Base-by-base conservation (phyloP, 2,888 invertebrate genomes). In the Leptopilina drosophilae region DNA sequence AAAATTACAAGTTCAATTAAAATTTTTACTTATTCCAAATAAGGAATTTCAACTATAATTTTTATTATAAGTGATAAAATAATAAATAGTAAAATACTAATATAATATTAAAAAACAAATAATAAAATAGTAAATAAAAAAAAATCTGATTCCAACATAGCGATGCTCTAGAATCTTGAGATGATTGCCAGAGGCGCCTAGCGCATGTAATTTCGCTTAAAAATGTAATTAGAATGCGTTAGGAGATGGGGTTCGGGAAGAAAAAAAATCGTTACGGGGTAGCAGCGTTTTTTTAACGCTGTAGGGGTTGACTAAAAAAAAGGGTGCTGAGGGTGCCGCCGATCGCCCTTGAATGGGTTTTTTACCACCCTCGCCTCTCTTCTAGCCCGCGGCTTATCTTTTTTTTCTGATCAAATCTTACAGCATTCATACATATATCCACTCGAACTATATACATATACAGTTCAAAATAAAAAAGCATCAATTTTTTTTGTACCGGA, bases 181-280 rank as follows among this genome's bases (percentile, higher is more conserved):
- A 20, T 76, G 67, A 79, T 78, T 83, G 80, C 76, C 84, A 84
- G 83, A 84, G 81, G 83, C 82, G 87, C 84, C 87, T 86, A 86
- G 85, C 88, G 87, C 89, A 90, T 82, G 78, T 90, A 90, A 90
- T 90, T 90, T 89, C 89, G 90, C 90, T 90, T 90, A 90, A 89
- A 90, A 90, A 90, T 90, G 90, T 90, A 90, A 90, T 90, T 90
- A 90, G 90, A 88, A 89, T 88, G 89, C 90, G 87, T 79, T 81
- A 82, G 85, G 88, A 84, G 89, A 89, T 89, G 88, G 88, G 89
- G 89, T 89, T 89, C 87, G 81, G 85, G 79, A 11, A 79, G 82
- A 83, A 85, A 87, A 88, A 86, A 88, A 87, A 87, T 87, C 85
- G 87, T 87, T 86, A 88, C 87, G 88, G 88, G 87, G 88, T 88